Base-by-base conservation (phyloP, 30 jellyfish, hydroid and myxozoan genomes). In the Cassiopea andromeda region DNA sequence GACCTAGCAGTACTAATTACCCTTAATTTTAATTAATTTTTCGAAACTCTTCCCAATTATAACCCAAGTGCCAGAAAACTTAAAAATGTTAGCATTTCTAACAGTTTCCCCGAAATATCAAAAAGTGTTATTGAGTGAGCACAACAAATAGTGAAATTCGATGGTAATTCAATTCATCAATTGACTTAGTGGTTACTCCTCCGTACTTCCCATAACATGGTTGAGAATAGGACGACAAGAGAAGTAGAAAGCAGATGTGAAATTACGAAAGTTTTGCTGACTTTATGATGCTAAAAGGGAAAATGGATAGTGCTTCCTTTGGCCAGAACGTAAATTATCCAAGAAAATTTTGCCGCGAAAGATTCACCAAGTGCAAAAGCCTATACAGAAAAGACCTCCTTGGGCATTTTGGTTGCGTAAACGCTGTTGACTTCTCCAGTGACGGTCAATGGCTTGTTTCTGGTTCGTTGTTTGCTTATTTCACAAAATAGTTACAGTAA, bases 351-450 rank as follows among this genome's bases (percentile, higher is more conserved):
- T 80, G 96, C 79, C 72, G 88, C 5, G 88, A 90, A 2, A 75
- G 90, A 44, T 86, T 92, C 57, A 60, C 44, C n/a, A 60, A 80
- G 14, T 84, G 94, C 90, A 80, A 87, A 66, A 91, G 93, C 75
- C 85, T 95, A 64, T 88, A 91, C 87, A 82, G 95, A 54, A 95
- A 84, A 71, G 93, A 95, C 60, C 73, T 95, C 70, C 74, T 76
- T 60, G 97, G 97, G 50, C 99, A 95, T 87, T 95, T 59, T 77
- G 99, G 98, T 7, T 95, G 99, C 67, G 99, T 95, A 43, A 95
- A 95, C 75, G 97, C 98, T 27, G 87, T 95, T 59, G 96, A 91
- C 43, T 95, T 95, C 72, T 95, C 98, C 0, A 77, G 81, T n/a
- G 97, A 90, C 73, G 98, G 97, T 7, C 90, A 50, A 4, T 91